Evolutionary conservation across 1,140 invertebrate species (phyloP), one percentile per base, ranked within the genome.

Genomic region (Venturia canescens): DNA sequence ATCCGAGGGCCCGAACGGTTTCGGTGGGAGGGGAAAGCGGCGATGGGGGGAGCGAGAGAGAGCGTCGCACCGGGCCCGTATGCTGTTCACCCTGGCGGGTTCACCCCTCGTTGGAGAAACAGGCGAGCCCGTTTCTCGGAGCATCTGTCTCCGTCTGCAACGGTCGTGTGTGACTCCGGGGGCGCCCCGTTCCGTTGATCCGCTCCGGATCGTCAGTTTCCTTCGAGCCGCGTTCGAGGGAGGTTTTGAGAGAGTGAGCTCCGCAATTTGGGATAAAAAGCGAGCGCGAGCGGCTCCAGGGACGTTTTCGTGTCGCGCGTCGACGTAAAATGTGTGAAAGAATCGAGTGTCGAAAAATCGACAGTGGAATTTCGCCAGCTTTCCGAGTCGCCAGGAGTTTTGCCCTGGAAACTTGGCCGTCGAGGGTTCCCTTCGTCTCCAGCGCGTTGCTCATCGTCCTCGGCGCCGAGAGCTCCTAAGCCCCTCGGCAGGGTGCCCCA

Each of bases 401-500:
- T 75, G 86, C 89, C 31, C 80, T 90, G 71, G 89, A 89, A 53
- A 89, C 87, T 34, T 90, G 88, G 87, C 83, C 53, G 60, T 75
- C 84, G 23, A 83, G 53, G 38, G 79, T 81, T 6, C 85, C 87
- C 11, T 89, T 88, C 70, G 84, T 89, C 38, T 89, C 86, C 84
- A 90, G 76, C 69, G 84, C 84, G 16, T 34, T 89, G 34, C 80
- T 92, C 31, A 87, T 44, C 38, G 38, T 44, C 38, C 38, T 44
- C n/a, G n/a, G n/a, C n/a, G n/a, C n/a, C n/a, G n/a, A n/a, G n/a
- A n/a, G n/a, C n/a, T n/a, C n/a, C n/a, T n/a, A n/a, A n/a, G n/a
- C n/a, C n/a, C n/a, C n/a, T n/a, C n/a, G n/a, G n/a, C n/a, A n/a
- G n/a, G n/a, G n/a, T n/a, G n/a, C n/a, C n/a, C n/a, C n/a, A n/a